Evolutionary conservation across 2,888 invertebrate species (phyloP).

Genomic region (Salticus scenicus): DNA sequence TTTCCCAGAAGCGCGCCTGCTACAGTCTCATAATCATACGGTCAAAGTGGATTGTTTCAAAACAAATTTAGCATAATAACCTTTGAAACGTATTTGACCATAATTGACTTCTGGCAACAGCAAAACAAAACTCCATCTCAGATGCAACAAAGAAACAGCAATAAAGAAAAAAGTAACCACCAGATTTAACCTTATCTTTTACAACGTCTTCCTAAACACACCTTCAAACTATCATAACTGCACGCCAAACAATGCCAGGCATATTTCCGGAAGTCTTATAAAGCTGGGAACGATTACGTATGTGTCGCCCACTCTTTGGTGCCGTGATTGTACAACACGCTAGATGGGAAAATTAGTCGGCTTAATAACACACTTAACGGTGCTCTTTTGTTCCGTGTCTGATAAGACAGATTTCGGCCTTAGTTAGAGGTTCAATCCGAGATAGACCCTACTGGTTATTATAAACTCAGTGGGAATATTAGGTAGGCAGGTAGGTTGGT

Average conservation of each 20-base stretch:
- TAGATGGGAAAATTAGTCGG: neutral
- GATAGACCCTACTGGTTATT: no score
- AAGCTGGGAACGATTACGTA: neutral
- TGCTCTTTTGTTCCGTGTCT: neutral
- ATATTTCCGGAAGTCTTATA: neutral
- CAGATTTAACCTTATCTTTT: neutral
- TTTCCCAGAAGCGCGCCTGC: no score
- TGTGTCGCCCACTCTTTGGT: neutral
- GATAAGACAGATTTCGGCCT: no score
- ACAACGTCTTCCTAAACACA: neutral
- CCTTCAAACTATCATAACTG: neutral
- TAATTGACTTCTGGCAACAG: neutral
- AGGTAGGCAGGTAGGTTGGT: no score
- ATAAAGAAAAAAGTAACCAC: neutral
- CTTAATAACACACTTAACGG: neutral
- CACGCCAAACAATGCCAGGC: neutral
- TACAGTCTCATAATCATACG: no score
- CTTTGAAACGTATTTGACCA: neutral
- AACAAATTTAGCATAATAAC: no score
- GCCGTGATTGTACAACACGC: neutral
- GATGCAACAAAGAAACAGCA: neutral
- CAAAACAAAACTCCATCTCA: neutral
- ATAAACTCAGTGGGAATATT: no score
- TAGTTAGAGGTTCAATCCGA: no score
- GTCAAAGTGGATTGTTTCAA: no score